A percentile compares a stretch with the other conserved stretches of the same genome.
These are phyloP conservation scores for Yponomeuta plumbellus DNA, from an alignment of 2,888 invertebrate species.

Conservation along the genomic window DNA sequence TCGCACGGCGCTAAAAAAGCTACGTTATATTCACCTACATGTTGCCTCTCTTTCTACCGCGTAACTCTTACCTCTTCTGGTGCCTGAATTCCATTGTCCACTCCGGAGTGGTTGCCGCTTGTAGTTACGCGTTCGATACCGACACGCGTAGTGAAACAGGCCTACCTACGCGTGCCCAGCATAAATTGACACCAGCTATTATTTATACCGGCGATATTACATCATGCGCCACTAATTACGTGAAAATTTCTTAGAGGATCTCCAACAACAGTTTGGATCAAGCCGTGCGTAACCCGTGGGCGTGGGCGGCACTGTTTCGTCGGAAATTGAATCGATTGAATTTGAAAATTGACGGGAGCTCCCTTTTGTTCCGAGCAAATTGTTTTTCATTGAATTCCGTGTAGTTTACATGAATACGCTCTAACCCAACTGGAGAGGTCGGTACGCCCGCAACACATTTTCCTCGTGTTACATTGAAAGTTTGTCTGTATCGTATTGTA, in stretches of 20 bases:
- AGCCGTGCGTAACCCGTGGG: neutral
- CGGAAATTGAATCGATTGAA: neutral
- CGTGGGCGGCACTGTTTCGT: neutral
- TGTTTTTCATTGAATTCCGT: neutral
- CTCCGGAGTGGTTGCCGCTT: too few species aligned
- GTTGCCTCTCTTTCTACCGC: too few species aligned
- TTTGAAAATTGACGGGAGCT: neutral
- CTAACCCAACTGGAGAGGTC: neutral
- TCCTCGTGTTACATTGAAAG: constrained; percentile 11
- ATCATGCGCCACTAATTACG: neutral
- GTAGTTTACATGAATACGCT: neutral
- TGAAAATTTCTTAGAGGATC: neutral
- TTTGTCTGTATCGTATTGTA: constrained; percentile 12
- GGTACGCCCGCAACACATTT: neutral
- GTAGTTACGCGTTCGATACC: too few species aligned
- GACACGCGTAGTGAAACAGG: too few species aligned
- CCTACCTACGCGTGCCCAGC: constrained; percentile 42
- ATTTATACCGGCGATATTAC: neutral
- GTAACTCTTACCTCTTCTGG: too few species aligned
- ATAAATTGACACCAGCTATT: constrained; percentile 28
- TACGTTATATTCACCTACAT: too few species aligned
- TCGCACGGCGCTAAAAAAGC: too few species aligned
- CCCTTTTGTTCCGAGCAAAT: neutral
- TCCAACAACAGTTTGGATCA: neutral
- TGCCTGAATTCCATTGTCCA: too few species aligned